phyloP scores from a whole-genome alignment of 2,113 vertebrate species.

The Silurus meridionalis region DNA sequence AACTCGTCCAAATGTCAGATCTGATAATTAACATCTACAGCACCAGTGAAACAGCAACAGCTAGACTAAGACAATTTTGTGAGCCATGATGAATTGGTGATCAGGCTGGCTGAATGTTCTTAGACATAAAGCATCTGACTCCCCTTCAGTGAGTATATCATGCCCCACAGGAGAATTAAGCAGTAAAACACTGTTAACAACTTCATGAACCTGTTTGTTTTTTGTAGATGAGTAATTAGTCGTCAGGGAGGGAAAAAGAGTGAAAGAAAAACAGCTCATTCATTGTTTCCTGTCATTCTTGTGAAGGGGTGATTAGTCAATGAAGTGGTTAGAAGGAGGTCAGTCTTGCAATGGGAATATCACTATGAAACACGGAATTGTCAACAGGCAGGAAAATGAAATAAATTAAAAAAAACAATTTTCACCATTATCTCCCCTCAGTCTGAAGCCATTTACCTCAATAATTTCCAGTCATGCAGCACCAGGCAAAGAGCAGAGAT shows the following conservation, averaged over 20 bases:
- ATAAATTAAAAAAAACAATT: not conserved
- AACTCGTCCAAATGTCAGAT: slow-evolving; percentile 45
- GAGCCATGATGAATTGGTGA: slow-evolving; percentile 18
- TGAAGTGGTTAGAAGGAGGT: slow-evolving; percentile 42
- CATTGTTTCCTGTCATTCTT: slow-evolving; percentile 51
- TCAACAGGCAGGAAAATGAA: slow-evolving; percentile 45
- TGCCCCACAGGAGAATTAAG: slow-evolving; percentile 20
- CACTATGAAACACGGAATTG: slow-evolving; percentile 38
- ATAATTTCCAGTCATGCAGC: slow-evolving; percentile 41
- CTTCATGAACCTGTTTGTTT: slow-evolving; percentile 45
- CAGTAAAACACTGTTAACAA: slow-evolving; percentile 40
- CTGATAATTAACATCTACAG: slow-evolving; percentile 40
- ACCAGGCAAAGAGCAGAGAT: slow-evolving; percentile 19
- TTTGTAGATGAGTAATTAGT: slow-evolving; percentile 47
- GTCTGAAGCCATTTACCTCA: slow-evolving; percentile 44
- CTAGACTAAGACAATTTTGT: slow-evolving; percentile 10
- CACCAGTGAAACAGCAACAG: slow-evolving; percentile 44
- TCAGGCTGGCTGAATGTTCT: slow-evolving; percentile 39
- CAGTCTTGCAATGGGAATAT: slow-evolving; percentile 37
- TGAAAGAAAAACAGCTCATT: slow-evolving; percentile 50
- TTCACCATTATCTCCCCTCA: slow-evolving; percentile 11
- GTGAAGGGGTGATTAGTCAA: slow-evolving; percentile 48
- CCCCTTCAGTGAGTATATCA: slow-evolving; percentile 26
- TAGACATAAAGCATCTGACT: slow-evolving; percentile 17
- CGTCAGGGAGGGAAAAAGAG: slow-evolving; percentile 28